Evolutionary conservation across 1,140 invertebrate genomes (phyloP).

Genomic region (Drosophila neocordata): DNA sequence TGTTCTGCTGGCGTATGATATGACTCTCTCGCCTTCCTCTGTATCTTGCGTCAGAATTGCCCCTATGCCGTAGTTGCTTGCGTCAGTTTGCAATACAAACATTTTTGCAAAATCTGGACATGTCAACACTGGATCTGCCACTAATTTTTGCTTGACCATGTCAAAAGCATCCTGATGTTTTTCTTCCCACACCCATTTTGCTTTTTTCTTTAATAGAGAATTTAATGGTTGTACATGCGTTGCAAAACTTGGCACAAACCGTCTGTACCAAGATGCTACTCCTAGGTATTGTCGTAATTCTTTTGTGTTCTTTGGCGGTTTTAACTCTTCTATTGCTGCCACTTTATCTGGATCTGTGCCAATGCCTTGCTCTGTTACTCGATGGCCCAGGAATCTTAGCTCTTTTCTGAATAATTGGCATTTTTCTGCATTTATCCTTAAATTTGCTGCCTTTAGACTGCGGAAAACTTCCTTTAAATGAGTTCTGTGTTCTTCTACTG

Average conservation of each 20-base stretch:
- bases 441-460: no score
- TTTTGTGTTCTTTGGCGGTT: neutral
- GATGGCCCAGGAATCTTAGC: no score
- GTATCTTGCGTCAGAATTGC: slow-evolving; percentile 53
- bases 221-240: neutral
- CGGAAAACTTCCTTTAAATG: no score
- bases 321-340: neutral
- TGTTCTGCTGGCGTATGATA: slow-evolving; percentile 78
- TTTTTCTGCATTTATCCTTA: no score
- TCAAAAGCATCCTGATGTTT: slow-evolving; percentile 2
- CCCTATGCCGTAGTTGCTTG: slow-evolving; percentile 56
- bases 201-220: neutral
- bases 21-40: slow-evolving; percentile 39
- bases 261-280: neutral
- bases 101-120: slow-evolving; percentile 19
- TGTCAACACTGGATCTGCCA: slow-evolving; percentile 12
- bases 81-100: slow-evolving; percentile 42
- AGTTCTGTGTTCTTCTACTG: no score
- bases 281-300: neutral
- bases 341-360: neutral
- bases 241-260: neutral
- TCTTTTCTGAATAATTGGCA: no score
- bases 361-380: no score
- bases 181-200: neutral
- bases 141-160: neutral